These are phyloP conservation scores for Macrotus californicus DNA, from an alignment of 2,113 vertebrate species.

Conservation along the genomic window DNA sequence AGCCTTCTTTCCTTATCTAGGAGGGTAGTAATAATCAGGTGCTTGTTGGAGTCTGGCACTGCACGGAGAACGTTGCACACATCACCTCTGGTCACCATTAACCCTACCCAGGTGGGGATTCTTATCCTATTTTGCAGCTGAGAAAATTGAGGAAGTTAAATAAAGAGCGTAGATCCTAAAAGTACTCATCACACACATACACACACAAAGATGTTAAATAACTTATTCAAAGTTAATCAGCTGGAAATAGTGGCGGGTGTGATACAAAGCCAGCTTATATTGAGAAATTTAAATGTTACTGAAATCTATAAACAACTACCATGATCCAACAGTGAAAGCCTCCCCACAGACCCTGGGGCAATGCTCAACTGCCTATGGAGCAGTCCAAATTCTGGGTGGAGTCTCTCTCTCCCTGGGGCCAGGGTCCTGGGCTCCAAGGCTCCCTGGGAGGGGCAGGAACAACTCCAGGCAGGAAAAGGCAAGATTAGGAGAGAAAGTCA, in stretches of 20 bases:
- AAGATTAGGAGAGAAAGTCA: neutral
- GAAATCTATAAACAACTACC: neutral
- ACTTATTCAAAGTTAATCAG: neutral
- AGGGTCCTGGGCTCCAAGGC: neutral
- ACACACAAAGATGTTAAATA: neutral
- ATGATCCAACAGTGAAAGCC: neutral
- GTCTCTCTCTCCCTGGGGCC: neutral
- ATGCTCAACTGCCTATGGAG: neutral
- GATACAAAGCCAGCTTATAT: neutral
- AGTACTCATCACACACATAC: neutral
- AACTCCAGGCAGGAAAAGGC: neutral
- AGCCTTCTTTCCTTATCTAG: slow-evolving; percentile 10
- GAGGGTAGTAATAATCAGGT: neutral
- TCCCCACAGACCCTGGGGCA: neutral
- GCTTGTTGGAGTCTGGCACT: neutral
- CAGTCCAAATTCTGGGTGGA: neutral
- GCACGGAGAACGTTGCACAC: neutral
- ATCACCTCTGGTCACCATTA: neutral
- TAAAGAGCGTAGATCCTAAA: neutral
- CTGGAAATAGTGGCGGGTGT: neutral
- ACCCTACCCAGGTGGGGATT: neutral
- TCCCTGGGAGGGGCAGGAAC: neutral
- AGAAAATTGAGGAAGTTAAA: slow-evolving; percentile 4
- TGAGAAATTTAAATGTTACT: neutral
- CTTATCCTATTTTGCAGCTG: neutral